These are phyloP conservation scores for Galaxias olidus DNA, from an alignment of 2,797 vertebrate species.

Conservation along the genomic window DNA sequence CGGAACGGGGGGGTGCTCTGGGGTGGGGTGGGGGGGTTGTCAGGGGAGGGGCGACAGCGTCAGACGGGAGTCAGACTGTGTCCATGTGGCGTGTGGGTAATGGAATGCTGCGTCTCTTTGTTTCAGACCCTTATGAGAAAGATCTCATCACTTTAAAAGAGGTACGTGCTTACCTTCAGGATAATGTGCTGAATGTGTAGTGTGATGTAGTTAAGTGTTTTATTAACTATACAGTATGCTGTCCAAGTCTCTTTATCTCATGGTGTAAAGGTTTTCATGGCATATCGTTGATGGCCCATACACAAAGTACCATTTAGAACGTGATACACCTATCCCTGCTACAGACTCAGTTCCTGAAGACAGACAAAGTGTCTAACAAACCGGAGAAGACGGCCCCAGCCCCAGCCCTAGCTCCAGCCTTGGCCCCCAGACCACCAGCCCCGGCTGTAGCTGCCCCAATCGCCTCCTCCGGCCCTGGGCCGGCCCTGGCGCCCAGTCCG, in stretches of 20 bases:
- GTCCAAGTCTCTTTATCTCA: no score
- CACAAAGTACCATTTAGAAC: not conserved
- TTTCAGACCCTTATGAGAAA: slow-evolving; percentile 59
- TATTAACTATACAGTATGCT: no score
- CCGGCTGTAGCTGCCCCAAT: slow-evolving; percentile 8
- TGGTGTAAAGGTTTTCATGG: no score
- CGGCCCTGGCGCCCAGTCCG: slow-evolving; percentile 28
- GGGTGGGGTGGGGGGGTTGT: slow-evolving; percentile 1
- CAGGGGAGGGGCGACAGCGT: not conserved
- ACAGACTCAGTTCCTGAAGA: slow-evolving; percentile 64
- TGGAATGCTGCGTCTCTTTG: slow-evolving; percentile 4
- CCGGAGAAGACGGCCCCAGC: slow-evolving; percentile 38
- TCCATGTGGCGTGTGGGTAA: not conserved
- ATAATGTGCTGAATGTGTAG: no score
- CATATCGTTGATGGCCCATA: rapidly evolving
- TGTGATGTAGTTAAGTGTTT: no score
- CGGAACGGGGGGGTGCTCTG: no score
- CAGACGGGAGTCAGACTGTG: not conserved
- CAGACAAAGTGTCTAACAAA: slow-evolving; percentile 46
- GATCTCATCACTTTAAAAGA: slow-evolving; percentile 61
- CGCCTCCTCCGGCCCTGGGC: slow-evolving; percentile 26
- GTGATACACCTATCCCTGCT: not conserved
- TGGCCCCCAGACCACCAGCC: not conserved
- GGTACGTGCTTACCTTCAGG: slow-evolving; percentile 44
- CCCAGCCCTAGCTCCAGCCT: not conserved